Conservation (phyloP, 2,888 invertebrate genomes). For the Oscheius sp. region DNA sequence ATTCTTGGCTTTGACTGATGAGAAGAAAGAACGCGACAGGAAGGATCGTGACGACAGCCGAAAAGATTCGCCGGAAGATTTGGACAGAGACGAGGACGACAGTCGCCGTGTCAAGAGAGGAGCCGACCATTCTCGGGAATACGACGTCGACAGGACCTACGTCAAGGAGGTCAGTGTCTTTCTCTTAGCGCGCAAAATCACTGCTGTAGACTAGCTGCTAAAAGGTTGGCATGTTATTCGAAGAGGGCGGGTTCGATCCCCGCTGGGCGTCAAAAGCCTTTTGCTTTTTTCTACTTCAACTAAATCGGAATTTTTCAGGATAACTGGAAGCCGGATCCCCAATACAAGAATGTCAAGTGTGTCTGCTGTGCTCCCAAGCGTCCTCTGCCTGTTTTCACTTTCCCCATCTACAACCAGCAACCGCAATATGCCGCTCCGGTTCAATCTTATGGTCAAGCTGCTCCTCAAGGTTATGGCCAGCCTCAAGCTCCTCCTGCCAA, state of each 20-base stretch:
- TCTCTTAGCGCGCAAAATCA: too few species aligned
- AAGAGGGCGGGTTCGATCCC: too few species aligned
- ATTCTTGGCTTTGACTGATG: conserved; percentile 44
- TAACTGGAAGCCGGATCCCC: conserved; percentile 42
- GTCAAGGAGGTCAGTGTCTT: conserved; percentile 32
- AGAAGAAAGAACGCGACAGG: conserved; percentile 16
- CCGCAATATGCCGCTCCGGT: neutral
- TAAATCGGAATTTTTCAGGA: conserved; percentile 25
- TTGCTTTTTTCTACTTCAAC: too few species aligned
- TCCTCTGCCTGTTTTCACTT: conserved; percentile 21
- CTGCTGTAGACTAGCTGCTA: neutral
- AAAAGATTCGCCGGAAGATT: neutral
- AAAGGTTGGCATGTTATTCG: neutral
- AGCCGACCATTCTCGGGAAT: conserved; percentile 2
- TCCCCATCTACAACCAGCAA: neutral
- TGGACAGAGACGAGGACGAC: conserved; percentile 2
- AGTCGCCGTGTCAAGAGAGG: conserved; percentile 17
- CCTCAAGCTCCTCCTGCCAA: neutral
- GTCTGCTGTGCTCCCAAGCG: conserved; percentile 58
- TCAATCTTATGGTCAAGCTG: neutral
- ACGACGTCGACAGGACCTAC: conserved; percentile 40
- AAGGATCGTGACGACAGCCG: conserved; percentile 34
- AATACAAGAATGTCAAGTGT: conserved; percentile 52
- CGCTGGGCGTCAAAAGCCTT: too few species aligned
- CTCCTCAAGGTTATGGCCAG: conserved; percentile 1